Percentiles rank a stretch among this genome's conserved stretches.
phyloP scores from a whole-genome alignment of 2,888 invertebrate species.

The Cremastobaeus sp. region DNA sequence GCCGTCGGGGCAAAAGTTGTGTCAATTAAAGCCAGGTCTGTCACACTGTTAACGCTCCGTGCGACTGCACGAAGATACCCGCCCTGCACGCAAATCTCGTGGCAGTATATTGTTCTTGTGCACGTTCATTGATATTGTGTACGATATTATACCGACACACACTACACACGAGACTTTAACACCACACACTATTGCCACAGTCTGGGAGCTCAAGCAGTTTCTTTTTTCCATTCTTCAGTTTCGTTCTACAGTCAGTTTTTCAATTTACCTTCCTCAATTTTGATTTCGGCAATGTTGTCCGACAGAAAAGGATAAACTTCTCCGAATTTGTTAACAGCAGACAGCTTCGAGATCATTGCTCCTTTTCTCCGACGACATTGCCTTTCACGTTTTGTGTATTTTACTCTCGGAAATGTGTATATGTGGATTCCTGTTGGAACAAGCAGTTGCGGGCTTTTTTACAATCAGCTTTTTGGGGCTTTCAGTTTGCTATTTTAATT shows the following conservation, averaged over 20 bases:
- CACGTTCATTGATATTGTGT: constrained; percentile 79
- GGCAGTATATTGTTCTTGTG: constrained; percentile 78
- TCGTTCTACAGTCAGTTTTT: too few relatives aligned
- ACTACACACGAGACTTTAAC: constrained; percentile 58
- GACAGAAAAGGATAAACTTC: too few relatives aligned
- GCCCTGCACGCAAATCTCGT: constrained; percentile 79
- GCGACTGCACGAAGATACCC: constrained; percentile 76
- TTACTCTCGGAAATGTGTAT: constrained; percentile 23
- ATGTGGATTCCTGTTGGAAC: constrained; percentile 11
- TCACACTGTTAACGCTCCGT: constrained; percentile 79
- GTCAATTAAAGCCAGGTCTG: constrained; percentile 99
- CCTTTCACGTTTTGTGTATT: constrained; percentile 29
- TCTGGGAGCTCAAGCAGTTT: constrained; percentile 54
- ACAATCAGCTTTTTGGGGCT: too few relatives aligned
- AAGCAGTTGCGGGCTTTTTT: too few relatives aligned
- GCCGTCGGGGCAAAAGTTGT: constrained; percentile 98
- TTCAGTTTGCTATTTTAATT: too few relatives aligned
- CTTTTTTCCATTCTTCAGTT: constrained; percentile 29
- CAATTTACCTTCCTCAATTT: too few relatives aligned
- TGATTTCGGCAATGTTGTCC: too few relatives aligned
- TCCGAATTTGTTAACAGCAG: too few relatives aligned
- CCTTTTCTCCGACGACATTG: too few relatives aligned
- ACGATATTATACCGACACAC: constrained; percentile 71
- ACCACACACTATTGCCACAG: constrained; percentile 46
- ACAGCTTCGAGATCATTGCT: too few relatives aligned